A percentile compares a stretch with the other conserved stretches of the same genome.
Conservation (phyloP, 2,797 vertebrate genomes). For the Darevskia nairensis region DNA sequence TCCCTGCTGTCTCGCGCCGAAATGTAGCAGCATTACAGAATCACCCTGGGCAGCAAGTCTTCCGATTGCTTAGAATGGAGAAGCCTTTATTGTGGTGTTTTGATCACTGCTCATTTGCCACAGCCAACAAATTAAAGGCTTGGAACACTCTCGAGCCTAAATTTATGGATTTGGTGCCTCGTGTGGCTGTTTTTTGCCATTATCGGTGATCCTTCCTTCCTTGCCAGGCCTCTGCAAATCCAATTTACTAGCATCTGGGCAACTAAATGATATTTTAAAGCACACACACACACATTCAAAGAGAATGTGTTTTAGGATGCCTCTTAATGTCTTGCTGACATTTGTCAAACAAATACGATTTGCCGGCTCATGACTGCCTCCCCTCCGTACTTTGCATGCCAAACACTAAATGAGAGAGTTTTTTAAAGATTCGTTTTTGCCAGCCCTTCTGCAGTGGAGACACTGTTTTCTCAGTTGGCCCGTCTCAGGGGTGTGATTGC, state of each 20-base stretch:
- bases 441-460: constrained; percentile 1
- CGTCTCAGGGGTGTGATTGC: constrained; percentile 52
- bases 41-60: neutral
- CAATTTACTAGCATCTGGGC: neutral
- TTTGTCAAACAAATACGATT: constrained; percentile 24
- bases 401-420: constrained; percentile 16
- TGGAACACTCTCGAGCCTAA: neutral
- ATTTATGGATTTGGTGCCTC: constrained; percentile 24
- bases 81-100: constrained; percentile 16
- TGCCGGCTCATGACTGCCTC: constrained; percentile 1
- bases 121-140: constrained; percentile 30
- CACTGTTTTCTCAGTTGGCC: constrained; percentile 56
- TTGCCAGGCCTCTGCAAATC: neutral
- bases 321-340: rapidly evolving
- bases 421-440: constrained; percentile 42
- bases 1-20: neutral
- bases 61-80: constrained; percentile 3
- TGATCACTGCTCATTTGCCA: constrained; percentile 18
- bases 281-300: neutral
- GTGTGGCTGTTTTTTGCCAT: constrained; percentile 10
- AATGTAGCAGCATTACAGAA: neutral
- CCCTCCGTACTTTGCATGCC: neutral
- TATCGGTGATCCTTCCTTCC: neutral
- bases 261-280: neutral
- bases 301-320: neutral